phyloP scores from a whole-genome alignment of 2,113 vertebrate genomes.

The Trogon melanurus region DNA sequence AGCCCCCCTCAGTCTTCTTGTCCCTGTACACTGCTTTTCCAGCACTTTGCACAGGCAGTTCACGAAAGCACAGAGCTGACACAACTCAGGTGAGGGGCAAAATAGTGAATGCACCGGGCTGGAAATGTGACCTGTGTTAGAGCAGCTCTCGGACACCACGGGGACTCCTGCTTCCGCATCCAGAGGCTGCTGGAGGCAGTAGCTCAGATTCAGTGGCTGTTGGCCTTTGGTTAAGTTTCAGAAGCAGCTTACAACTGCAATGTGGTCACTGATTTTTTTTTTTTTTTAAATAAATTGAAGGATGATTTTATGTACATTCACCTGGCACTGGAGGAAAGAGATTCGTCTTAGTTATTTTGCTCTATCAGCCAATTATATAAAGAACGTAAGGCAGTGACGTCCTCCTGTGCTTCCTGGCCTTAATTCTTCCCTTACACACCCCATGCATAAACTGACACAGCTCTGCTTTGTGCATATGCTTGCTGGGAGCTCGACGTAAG shows the following conservation, averaged over 20 bases:
- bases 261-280: not conserved
- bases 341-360: not conserved
- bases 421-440: not conserved
- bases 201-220: not conserved
- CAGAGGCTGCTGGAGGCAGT: not conserved
- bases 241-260: not conserved
- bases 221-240: not conserved
- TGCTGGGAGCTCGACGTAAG: not conserved
- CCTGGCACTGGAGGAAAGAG: fast-evolving
- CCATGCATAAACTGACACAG: fast-evolving
- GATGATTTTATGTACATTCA: not conserved
- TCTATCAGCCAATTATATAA: not conserved
- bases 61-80: not conserved
- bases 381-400: not conserved
- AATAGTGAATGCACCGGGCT: not conserved
- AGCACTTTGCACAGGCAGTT: not conserved
- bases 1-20: not conserved
- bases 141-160: not conserved
- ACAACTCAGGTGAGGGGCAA: not conserved
- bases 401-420: not conserved
- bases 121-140: not conserved
- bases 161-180: not conserved
- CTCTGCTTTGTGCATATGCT: not conserved
- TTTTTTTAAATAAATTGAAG: not conserved
- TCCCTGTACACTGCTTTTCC: too few species aligned